Conservation (phyloP, 2,113 vertebrate genomes). For the Mixornis gularis region DNA sequence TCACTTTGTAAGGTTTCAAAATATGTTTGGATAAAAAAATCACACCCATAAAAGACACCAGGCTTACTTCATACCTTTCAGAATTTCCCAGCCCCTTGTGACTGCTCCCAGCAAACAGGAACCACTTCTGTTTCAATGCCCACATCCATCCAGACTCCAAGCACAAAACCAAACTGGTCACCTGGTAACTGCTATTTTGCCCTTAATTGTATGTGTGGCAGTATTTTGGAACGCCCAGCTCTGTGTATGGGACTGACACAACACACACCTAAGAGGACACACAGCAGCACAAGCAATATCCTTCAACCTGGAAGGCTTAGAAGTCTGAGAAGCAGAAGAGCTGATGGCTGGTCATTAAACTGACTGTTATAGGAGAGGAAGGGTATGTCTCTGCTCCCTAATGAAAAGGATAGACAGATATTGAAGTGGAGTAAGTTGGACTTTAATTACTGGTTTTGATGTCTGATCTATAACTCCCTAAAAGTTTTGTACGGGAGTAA, state of each 20-base stretch:
- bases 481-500: conserved; percentile 67
- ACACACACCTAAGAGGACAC: background rate
- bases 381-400: conserved; percentile 30
- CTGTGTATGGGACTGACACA: background rate
- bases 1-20: background rate
- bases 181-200: background rate
- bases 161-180: background rate
- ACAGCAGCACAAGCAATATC: background rate
- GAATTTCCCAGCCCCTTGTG: background rate
- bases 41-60: background rate
- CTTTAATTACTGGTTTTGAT: conserved; percentile 75
- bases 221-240: background rate
- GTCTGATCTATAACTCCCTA: conserved; percentile 71
- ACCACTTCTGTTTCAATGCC: background rate
- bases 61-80: background rate
- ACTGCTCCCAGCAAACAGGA: background rate
- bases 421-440: conserved; percentile 44
- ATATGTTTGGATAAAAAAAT: background rate
- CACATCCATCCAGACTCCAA: background rate
- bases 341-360: conserved; percentile 18
- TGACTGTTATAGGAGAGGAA: conserved; percentile 28
- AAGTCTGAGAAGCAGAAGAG: conserved; percentile 6
- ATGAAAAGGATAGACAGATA: conserved; percentile 66
- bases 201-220: background rate
- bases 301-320: background rate